Evolutionary conservation across 2,888 invertebrate species (phyloP), one percentile per base, ranked within the genome.

Genomic region (Sinohyriopsis cumingii): DNA sequence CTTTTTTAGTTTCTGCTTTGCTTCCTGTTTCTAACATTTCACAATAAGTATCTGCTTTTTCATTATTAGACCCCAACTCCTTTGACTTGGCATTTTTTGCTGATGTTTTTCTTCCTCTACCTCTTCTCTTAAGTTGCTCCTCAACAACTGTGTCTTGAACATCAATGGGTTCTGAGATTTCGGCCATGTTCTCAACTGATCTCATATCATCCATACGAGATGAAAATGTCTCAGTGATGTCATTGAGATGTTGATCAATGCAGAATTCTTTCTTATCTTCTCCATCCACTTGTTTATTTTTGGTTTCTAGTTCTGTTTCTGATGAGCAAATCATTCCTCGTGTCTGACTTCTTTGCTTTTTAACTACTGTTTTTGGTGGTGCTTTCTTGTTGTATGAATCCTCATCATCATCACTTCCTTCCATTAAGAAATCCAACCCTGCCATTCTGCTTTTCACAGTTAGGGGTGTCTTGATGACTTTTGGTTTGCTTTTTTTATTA

Each of bases 381-480:
- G 45, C 12, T 45, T 12, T 45, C 45, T 45, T 45, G 12, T 45
- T 45, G 12, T 12, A 15, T 45, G 45, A 45, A 53, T 67, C 69
- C 25, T 81, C 77, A 59, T 63, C 65, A 15, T 78, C 77, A 55
- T 74, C 75, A 69, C 74, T 75, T 45, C 74, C 72, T 53, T 75
- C 79, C 57, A 79, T 68, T 9, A 80, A 71, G 19, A 69, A 59
- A 56, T 80, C 75, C 3, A 80, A 60, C 18, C 59, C 70, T 19
- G 69, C 70, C 60, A 75, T 76, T 55, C 72, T 70, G 57, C 70
- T 78, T 45, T 68, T 72, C 6, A 73, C 70, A 66, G 68, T 73
- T 25, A 67, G 59, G 6, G 82, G 80, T n/a, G 78, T 78, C 59
- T 72, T 73, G 25, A 79, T n/a, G 18, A 57, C 55, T 25, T 59